phyloP scores from a whole-genome alignment of 2,797 vertebrate species.

The Hippopotamyrus pictus region DNA sequence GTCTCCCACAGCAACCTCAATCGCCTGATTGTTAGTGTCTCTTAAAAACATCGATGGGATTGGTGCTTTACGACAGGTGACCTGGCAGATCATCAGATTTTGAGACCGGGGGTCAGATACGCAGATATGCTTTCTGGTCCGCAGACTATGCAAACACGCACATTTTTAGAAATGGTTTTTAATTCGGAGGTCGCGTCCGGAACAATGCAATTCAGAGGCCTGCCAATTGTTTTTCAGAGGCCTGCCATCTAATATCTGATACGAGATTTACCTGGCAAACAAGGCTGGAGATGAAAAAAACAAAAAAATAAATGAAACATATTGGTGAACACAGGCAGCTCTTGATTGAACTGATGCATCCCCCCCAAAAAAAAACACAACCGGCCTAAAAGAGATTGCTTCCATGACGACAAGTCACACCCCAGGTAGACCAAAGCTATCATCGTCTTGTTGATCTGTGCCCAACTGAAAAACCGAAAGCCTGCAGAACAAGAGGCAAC shows the following conservation, averaged over 20 bases:
- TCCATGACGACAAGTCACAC: background rate
- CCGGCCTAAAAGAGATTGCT: background rate
- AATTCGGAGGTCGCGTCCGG: constrained; percentile 51
- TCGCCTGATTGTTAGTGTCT: constrained; percentile 15
- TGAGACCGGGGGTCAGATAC: background rate
- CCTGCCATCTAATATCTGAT: constrained; percentile 44
- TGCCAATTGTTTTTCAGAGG: constrained; percentile 46
- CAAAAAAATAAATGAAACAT: constrained; percentile 21
- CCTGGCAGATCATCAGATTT: constrained; percentile 4
- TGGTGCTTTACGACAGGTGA: constrained; percentile 19
- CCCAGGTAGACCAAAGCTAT: background rate
- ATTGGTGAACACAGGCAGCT: constrained; percentile 33
- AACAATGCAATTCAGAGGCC: constrained; percentile 42
- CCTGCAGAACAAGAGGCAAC: background rate
- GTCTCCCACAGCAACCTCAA: constrained; percentile 11
- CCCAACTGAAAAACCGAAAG: background rate
- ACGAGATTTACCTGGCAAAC: constrained; percentile 40
- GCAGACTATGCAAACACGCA: background rate
- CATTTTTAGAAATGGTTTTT: constrained; percentile 34
- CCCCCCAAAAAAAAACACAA: background rate
- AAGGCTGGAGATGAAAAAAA: constrained; percentile 22
- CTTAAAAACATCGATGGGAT: constrained; percentile 19
- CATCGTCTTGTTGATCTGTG: background rate
- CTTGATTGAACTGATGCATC: background rate
- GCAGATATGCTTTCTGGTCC: background rate